Evolutionary conservation across 2,113 vertebrate species (phyloP).

Genomic region (Zeus faber): DNA sequence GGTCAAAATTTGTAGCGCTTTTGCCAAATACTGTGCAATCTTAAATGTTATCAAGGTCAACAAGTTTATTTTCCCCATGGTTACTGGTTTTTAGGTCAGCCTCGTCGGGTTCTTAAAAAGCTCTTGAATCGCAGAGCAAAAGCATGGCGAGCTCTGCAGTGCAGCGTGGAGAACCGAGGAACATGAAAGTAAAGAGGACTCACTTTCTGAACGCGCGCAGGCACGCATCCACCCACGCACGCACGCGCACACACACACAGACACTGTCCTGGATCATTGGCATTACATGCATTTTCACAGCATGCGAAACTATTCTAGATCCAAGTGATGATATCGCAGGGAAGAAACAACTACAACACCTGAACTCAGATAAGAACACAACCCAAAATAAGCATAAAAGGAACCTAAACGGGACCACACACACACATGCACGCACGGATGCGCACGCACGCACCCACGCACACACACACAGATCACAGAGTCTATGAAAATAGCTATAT

Average conservation of each 20-base stretch:
- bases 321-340: conserved; percentile 21
- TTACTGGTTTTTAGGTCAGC: conserved; percentile 38
- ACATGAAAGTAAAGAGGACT: not conserved
- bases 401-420: too few relatives aligned
- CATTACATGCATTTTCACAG: conserved; percentile 33
- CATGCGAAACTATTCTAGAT: conserved; percentile 28
- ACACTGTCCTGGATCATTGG: conserved; percentile 16
- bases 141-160: not conserved
- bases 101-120: conserved; percentile 25
- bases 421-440: not conserved
- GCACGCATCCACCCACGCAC: not conserved
- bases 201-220: conserved; percentile 8
- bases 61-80: conserved; percentile 17
- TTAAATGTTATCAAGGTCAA: conserved; percentile 11
- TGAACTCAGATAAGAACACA: conserved; percentile 1
- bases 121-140: conserved; percentile 16
- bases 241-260: conserved; percentile 10
- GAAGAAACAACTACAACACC: conserved; percentile 12
- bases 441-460: not conserved
- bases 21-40: not conserved
- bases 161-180: not conserved
- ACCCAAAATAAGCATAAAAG: conserved; percentile 6
- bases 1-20: not conserved
- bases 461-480: not conserved
- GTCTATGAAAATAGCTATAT: too few relatives aligned